These are phyloP conservation scores for Condylura cristata DNA, from an alignment of 2,113 vertebrate species.

Conservation along the genomic window DNA sequence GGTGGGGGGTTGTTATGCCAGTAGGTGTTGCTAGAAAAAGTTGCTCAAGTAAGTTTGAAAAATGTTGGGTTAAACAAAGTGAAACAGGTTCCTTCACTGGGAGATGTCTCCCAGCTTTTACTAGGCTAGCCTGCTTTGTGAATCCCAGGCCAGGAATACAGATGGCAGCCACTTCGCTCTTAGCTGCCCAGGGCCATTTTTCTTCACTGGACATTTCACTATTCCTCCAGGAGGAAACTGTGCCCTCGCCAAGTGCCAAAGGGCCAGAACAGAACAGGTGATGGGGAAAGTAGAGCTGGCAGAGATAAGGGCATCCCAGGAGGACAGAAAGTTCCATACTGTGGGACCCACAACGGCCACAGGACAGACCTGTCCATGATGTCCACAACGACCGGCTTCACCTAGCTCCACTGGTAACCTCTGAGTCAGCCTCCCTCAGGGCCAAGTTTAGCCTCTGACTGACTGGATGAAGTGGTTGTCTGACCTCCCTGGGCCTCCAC, in stretches of 20 bases:
- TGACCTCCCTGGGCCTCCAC: constrained; percentile 74
- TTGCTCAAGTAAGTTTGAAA: neutral
- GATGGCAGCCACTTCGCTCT: neutral
- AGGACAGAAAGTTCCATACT: neutral
- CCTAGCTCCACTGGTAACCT: constrained; percentile 64
- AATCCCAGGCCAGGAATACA: neutral
- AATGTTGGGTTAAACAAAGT: neutral
- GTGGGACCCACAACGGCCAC: neutral
- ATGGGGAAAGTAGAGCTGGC: too few species aligned
- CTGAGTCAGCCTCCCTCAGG: constrained; percentile 73
- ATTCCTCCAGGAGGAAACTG: neutral
- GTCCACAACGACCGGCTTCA: constrained; percentile 50
- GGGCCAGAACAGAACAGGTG: neutral
- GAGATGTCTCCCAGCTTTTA: neutral
- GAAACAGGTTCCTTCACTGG: neutral
- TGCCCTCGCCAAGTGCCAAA: neutral
- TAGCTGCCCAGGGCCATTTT: neutral
- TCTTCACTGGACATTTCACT: neutral
- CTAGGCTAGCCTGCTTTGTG: neutral
- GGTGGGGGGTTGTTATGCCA: neutral
- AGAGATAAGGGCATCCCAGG: neutral
- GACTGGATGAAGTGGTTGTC: constrained; percentile 62
- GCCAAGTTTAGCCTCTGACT: constrained; percentile 66
- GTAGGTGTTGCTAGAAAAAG: neutral
- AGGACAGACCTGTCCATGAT: neutral